A percentile compares a stretch with the other conserved stretches of the same genome.
Conservation (phyloP, 2,113 vertebrate species). For the Theropithecus gelada region DNA sequence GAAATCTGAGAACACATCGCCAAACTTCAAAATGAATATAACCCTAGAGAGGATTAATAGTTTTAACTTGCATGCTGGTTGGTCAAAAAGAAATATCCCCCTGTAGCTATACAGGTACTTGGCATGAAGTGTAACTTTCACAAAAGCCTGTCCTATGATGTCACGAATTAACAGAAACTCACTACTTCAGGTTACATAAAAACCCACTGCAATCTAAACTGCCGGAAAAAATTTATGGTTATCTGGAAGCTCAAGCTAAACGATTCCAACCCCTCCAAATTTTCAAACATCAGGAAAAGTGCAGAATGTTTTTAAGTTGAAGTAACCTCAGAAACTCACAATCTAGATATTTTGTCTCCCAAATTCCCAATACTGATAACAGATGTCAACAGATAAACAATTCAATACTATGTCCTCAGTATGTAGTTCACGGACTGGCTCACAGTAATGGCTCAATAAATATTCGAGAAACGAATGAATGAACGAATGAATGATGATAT, state of each 20-base stretch:
- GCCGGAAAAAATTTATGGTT: neutral
- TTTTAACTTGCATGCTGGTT: slow-evolving; percentile 51
- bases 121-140: neutral
- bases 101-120: neutral
- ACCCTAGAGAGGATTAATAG: neutral
- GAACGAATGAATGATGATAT: neutral
- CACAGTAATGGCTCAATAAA: slow-evolving; percentile 45
- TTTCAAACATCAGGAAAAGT: slow-evolving; percentile 45
- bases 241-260: slow-evolving; percentile 49
- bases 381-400: slow-evolving; percentile 41
- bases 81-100: slow-evolving; percentile 53
- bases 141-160: slow-evolving; percentile 5
- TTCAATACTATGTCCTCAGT: slow-evolving; percentile 1
- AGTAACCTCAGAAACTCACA: slow-evolving; percentile 31
- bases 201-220: slow-evolving; percentile 34
- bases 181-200: slow-evolving; percentile 4
- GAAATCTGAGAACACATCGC: neutral
- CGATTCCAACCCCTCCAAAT: neutral
- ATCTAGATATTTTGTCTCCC: slow-evolving; percentile 28
- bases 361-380: slow-evolving; percentile 49
- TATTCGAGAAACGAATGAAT: slow-evolving; percentile 35
- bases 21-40: neutral
- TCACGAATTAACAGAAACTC: neutral
- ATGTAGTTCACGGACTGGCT: neutral
- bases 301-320: neutral